A percentile compares a stretch with the other conserved stretches of the same genome.
Evolutionary conservation across 2,113 vertebrate species (phyloP).

Genomic region (Lipotes vexillifer): DNA sequence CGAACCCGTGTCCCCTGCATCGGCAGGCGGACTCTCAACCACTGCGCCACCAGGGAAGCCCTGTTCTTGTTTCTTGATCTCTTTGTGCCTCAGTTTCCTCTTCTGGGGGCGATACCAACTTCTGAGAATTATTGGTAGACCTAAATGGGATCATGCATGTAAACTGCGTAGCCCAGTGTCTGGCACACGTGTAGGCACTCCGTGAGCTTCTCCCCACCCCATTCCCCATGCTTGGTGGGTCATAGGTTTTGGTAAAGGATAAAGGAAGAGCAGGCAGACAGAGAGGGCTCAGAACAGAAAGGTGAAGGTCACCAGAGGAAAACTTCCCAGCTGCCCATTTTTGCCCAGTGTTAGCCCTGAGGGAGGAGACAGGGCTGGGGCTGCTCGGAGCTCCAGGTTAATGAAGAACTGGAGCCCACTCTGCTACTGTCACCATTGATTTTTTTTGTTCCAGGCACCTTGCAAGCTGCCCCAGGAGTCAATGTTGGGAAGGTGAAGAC

Average conservation of each 20-base stretch:
- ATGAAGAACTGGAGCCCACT: constrained; percentile 55
- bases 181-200: fast-evolving
- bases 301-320: not conserved
- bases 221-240: not conserved
- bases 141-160: not conserved
- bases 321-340: not conserved
- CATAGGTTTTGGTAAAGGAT: not conserved
- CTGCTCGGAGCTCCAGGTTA: constrained; percentile 25
- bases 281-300: not conserved
- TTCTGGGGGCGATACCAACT: not conserved
- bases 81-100: not conserved
- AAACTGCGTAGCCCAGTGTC: not conserved
- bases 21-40: not conserved
- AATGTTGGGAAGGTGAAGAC: constrained; percentile 73
- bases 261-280: not conserved
- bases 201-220: not conserved
- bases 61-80: not conserved
- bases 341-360: constrained; percentile 5
- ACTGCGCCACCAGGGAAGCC: too few relatives aligned
- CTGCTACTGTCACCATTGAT: constrained; percentile 65
- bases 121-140: not conserved
- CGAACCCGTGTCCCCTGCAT: too few relatives aligned
- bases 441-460: constrained; percentile 62
- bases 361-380: constrained; percentile 18
- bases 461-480: constrained; percentile 69